A percentile compares a stretch with the other conserved stretches of the same genome.
Conservation (phyloP, 2,113 vertebrate species). For the Mus spicilegus region DNA sequence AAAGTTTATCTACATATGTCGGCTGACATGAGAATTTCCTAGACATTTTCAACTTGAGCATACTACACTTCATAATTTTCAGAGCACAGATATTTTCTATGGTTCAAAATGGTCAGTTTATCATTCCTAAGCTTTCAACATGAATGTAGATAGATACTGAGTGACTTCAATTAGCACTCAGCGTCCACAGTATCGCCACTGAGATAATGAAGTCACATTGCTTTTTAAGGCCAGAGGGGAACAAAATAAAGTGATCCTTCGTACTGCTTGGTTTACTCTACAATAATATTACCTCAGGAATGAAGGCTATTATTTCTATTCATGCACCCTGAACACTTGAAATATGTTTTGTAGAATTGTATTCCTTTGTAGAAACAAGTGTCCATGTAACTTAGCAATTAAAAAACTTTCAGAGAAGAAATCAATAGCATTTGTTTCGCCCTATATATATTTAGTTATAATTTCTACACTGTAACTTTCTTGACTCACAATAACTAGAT, state of each 20-base stretch:
- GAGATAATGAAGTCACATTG: neutral
- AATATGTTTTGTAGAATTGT: neutral
- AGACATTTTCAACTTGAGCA: neutral
- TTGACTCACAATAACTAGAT: neutral
- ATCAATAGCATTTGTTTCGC: neutral
- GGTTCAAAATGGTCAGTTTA: too few species aligned
- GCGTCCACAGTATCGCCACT: neutral
- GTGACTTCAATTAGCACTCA: neutral
- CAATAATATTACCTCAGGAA: neutral
- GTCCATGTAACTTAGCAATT: neutral
- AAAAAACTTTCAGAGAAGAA: conserved; percentile 29
- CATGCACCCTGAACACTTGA: neutral
- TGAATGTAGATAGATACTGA: neutral
- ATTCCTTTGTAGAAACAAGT: neutral
- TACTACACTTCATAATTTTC: neutral
- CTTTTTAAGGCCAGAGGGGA: neutral
- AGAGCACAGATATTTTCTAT: neutral
- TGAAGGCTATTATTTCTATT: neutral
- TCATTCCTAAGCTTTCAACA: neutral
- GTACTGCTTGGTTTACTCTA: neutral
- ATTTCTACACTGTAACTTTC: neutral
- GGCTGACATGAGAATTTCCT: neutral
- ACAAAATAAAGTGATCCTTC: neutral
- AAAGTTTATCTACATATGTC: neutral
- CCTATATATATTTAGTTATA: neutral